Base-by-base conservation (phyloP, 2,888 invertebrate species). In the Stictocephala bisonia region DNA sequence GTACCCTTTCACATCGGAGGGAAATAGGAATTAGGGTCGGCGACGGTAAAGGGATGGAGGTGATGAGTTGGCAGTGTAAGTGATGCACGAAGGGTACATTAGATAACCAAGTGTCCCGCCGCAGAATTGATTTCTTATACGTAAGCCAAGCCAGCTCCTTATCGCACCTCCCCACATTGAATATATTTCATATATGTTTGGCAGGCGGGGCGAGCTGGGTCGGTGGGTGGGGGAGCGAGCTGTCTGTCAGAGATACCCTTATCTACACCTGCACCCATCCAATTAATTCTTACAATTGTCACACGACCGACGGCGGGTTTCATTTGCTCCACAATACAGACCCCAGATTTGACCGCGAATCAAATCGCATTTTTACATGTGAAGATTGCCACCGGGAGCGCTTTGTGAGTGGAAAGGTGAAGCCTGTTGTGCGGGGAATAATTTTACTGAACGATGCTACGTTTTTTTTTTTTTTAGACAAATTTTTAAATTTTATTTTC, bases 141-240 rank as follows among this genome's bases (percentile, higher is more conserved):
- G 71, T 75, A 76, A 75, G 75, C 73, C 75, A 50, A 53, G 51
- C 69, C 68, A 50, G n/a, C 71, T 68, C 69, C 76, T 76, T 76
- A 76, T 76, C 76, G 48, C 71, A 31, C 44, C 53, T 40, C 53
- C 71, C 75, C 76, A 76, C 75, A 75, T 75, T 76, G 76, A 75
- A 76, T 76, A 76, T 76, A 76, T 76, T 76, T 76, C 76, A 76
- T 76, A 76, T 75, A 76, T 75, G 76, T 76, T 76, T 75, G 72
- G 71, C 64, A 44, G 70, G 66, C 68, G 72, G 29, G 40, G 40
- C 68, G 31, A 31, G 31, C 56, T 18, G 66, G n/a, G 24, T 18
- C 48, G 24, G 69, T 27, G 68, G 35, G 69, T 18, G 40, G 66
- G 67, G 56, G 56, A n/a, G 48, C 44, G 48, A 48, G n/a, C 73